Base-by-base conservation (phyloP, 2,888 invertebrate genomes). In the Dyspetes luteomarginatus region DNA sequence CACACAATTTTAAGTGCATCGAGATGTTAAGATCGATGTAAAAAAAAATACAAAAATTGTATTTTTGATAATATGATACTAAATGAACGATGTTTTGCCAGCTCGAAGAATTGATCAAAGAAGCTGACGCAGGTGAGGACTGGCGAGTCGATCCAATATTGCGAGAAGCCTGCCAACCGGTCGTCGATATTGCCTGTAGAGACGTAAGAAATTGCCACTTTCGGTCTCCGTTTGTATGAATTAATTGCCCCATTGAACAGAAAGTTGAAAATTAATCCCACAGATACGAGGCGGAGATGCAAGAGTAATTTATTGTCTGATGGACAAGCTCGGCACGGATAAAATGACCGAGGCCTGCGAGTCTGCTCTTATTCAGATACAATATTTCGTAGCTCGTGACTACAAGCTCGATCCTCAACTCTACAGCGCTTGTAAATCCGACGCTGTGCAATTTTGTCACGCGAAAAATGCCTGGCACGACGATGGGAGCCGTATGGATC, bases 311-410 rank as follows among this genome's bases (percentile, higher is more conserved):
- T 96, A 96, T 19, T 99, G 99, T 90, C 93, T 99, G 36, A 97
- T 99, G 97, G 97, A 98, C 87, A 96, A 97, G 90, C 93, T 99
- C 62, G 97, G 96, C 45, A 95, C 96, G 0, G 95, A 94, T 73
- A 93, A 95, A 50, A 99, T 99, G 98, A 96, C 95, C 0, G 94
- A 95, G 77, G 95, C 96, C 15, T 99, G 99, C 93, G 98, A 98
- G 93, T 95, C 96, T 82, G 96, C 98, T 5, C 93, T 99, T 52
- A 93, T 99, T 78, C 98, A 99, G 92, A 98, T 99, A 88, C 98
- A 99, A 90, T 99, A 98, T 92, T 99, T 99, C 92, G 95, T 99
- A 81, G 97, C 98, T 0, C 94, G 99, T 86, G 97, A 99, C 92
- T 99, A 98, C 91, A 97, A 97, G 88, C 93, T 98, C 58, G 98